Conservation (phyloP, 2,797 vertebrate genomes). For the Centroberyx gerrardi region DNA sequence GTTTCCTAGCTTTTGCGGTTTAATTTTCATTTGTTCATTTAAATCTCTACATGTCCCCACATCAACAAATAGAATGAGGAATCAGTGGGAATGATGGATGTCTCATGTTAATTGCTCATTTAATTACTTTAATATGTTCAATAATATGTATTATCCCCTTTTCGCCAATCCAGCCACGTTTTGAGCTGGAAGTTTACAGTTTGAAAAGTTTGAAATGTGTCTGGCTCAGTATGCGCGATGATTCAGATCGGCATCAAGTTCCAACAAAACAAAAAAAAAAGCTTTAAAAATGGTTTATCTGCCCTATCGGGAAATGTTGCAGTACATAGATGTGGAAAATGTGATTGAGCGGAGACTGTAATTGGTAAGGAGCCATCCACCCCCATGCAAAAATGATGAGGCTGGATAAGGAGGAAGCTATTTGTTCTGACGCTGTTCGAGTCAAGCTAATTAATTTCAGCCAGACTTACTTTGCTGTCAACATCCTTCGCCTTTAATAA, state of each 20-base stretch:
- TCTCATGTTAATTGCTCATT: slow-evolving; percentile 31
- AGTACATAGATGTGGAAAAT: slow-evolving; percentile 30
- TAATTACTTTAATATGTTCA: slow-evolving; percentile 5
- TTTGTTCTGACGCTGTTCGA: slow-evolving; percentile 59
- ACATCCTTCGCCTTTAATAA: slow-evolving; percentile 62
- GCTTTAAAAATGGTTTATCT: neutral
- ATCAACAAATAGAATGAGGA: slow-evolving; percentile 5
- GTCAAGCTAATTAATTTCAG: slow-evolving; percentile 72
- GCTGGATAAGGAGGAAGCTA: slow-evolving; percentile 55
- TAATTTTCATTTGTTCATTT: neutral
- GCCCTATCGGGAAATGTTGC: slow-evolving; percentile 17
- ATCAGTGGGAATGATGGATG: slow-evolving; percentile 9
- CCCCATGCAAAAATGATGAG: slow-evolving; percentile 46
- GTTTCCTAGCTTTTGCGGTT: neutral
- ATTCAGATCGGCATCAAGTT: slow-evolving; percentile 15
- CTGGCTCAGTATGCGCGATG: too few relatives aligned
- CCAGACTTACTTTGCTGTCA: slow-evolving; percentile 55
- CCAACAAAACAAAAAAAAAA: neutral
- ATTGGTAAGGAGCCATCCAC: slow-evolving; percentile 29
- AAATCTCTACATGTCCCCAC: neutral
- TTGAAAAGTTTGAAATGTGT: neutral
- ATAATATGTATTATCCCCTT: neutral
- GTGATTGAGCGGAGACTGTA: slow-evolving; percentile 32
- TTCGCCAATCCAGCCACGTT: neutral
- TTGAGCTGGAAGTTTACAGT: neutral